Base-by-base conservation (phyloP, 1,140 invertebrate species). In the Eupeodes corollae region DNA sequence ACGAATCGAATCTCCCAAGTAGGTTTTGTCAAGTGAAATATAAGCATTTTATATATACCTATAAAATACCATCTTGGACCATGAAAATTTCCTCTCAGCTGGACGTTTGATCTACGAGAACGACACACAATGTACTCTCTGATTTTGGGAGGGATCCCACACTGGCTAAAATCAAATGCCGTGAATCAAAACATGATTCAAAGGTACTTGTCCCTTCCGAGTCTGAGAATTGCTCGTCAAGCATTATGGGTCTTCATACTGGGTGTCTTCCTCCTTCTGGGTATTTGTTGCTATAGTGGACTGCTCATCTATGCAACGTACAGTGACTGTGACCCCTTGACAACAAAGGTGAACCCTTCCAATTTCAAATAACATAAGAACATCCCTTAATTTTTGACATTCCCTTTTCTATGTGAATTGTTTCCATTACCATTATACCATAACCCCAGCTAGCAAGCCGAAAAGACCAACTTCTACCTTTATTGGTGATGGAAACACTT, bases 131-230 rank as follows among this genome's bases (percentile, higher is more conserved):
- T 88, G 6, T 90, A 86, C 79, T 75, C 80, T 0, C 67, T 90
- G 9, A 69, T 79, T 1, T 65, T 91, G 53, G 88, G 88, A 1
- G 86, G 86, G n/a, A 81, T 79, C 46, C 77, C 89, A 56, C 87
- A 87, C 43, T 88, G 83, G 80, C 70, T 91, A 1, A 81, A 87
- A 51, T 78, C 80, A 47, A 85, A 84, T 56, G 85, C 81, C 1
- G 80, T 89, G 1, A 91, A 88, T 67, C 90, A 94, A 66, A 86
- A 77, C 51, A 90, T 79, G 84, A 80, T 80, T 56, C 86, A 87
- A 58, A 68, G 83, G 47, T 87, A 84, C 60, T 58, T 86, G n/a
- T 72, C 84, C 3, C 62, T 87, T 33, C 80, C 84, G 0, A 83
- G 75, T 12, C 59, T 89, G 2, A 72, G 69, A 47, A 69, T 78